phyloP scores from a whole-genome alignment of 2,113 vertebrate genomes.

The Dicrurus megarhynchus region DNA sequence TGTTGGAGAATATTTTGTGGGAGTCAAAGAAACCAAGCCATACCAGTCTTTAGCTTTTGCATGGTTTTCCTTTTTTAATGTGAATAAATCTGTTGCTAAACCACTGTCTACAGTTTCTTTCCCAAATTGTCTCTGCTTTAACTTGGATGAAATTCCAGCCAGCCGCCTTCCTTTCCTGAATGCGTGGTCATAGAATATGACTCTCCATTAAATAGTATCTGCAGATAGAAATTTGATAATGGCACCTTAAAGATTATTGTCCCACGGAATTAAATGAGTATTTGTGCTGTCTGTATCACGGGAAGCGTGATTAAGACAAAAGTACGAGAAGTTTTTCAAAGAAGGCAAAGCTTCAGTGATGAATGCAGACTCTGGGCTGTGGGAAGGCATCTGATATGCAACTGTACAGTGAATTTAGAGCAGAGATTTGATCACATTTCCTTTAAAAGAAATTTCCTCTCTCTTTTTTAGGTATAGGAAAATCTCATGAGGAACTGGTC shows the following conservation, averaged over 20 bases:
- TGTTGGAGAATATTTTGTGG: background rate
- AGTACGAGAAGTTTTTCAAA: background rate
- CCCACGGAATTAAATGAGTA: background rate
- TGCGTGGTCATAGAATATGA: background rate
- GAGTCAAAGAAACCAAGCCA: background rate
- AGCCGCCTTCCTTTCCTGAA: conserved; percentile 37
- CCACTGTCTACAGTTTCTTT: background rate
- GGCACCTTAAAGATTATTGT: background rate
- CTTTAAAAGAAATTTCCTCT: background rate
- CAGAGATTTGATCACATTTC: background rate
- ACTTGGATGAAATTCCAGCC: conserved; percentile 52
- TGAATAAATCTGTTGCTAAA: conserved; percentile 15
- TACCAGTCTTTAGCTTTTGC: background rate
- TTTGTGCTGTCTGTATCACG: background rate
- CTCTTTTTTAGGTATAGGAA: background rate
- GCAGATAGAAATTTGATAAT: background rate
- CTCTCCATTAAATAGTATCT: background rate
- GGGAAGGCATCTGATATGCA: background rate
- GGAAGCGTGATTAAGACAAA: background rate
- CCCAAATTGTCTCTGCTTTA: background rate
- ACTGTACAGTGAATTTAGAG: background rate
- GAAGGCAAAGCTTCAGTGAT: background rate
- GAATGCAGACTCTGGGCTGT: background rate
- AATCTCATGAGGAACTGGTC: background rate
- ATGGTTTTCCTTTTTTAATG: background rate